Percentiles rank a stretch among this genome's conserved stretches.
These are phyloP conservation scores for Burhinus oedicnemus DNA, from an alignment of 2,113 vertebrate species.

Conservation along the genomic window DNA sequence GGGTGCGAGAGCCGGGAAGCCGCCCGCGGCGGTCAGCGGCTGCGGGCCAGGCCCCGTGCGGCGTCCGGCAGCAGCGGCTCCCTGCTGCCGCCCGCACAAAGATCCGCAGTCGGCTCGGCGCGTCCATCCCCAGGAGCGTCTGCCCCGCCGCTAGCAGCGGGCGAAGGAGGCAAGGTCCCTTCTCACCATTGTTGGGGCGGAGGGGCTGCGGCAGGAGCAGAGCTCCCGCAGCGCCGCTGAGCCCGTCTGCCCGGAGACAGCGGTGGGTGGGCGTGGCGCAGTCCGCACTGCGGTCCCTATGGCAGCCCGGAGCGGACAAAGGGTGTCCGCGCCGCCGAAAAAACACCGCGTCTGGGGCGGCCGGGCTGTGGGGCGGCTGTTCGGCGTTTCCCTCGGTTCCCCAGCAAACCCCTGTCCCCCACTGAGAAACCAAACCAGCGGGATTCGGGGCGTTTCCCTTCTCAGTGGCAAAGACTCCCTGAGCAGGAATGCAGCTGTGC, in stretches of 20 bases:
- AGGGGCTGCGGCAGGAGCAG: neutral
- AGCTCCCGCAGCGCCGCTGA: neutral
- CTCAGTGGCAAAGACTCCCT: neutral
- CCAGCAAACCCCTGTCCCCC: neutral
- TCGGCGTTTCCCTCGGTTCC: neutral
- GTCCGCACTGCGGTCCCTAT: conserved; percentile 96
- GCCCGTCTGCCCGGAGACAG: conserved; percentile 58
- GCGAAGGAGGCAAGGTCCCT: neutral
- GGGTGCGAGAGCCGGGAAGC: neutral
- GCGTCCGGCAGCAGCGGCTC: neutral
- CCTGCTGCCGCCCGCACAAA: neutral
- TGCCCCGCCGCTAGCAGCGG: neutral
- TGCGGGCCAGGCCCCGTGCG: neutral
- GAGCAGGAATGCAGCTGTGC: neutral
- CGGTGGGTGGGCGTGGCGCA: conserved; percentile 88
- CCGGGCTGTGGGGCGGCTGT: neutral
- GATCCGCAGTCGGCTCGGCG: neutral
- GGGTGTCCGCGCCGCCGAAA: conserved; percentile 64
- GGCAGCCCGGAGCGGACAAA: conserved; percentile 83
- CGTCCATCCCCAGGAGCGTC: neutral
- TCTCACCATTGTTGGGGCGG: neutral
- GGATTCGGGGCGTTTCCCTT: neutral
- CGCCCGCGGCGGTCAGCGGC: neutral
- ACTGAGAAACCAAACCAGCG: neutral
- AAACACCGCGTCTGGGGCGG: neutral